Evolutionary conservation across 2,888 invertebrate species (phyloP), one percentile per base, ranked within the genome.

Genomic region (Taphrorychus bicolor): DNA sequence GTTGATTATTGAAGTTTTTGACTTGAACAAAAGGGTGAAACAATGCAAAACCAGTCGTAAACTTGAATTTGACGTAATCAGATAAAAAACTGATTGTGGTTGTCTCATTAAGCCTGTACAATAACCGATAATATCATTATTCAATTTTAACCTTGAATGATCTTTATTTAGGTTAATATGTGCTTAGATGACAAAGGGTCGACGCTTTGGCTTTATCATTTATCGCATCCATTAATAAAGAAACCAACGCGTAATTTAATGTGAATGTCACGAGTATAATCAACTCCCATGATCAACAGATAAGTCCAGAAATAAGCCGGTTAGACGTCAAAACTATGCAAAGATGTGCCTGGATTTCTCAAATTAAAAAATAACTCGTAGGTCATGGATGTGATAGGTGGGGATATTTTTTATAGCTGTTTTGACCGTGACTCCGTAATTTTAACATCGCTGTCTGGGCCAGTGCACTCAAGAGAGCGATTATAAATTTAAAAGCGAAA

Each of bases 401-500:
- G 59, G 66, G 60, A 54, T 60, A 22, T 59, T 32, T 66, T 66
- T 66, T 61, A 61, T 66, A 66, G 66, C 60, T 66, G 66, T 64
- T 69, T 69, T 65, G 69, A 60, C 65, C 57, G 52, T 65, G 69
- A 65, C 64, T 61, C 60, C 57, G 41, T 69, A 65, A 69, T 65
- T 69, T 69, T 60, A 65, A 65, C 60, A 64, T 69, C 48, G 52
- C 57, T 58, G 69, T 69, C 69, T 69, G 69, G 69, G 69, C 60
- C 65, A 69, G 61, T 69, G 69, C 65, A 69, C 69, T 48, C 58
- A 32, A 65, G 49, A 21, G 40, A 57, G 24, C 64, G 65, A 69
- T 65, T 69, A 69, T 66, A 69, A 65, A 61, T 69, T 60, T 69
- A 57, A 66, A 69, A 61, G 65, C 57, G 65, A 65, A 69, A 69